Percentiles rank a stretch among this genome's conserved stretches.
phyloP scores from a whole-genome alignment of 2,888 invertebrate genomes.

The Polietes domitor region DNA sequence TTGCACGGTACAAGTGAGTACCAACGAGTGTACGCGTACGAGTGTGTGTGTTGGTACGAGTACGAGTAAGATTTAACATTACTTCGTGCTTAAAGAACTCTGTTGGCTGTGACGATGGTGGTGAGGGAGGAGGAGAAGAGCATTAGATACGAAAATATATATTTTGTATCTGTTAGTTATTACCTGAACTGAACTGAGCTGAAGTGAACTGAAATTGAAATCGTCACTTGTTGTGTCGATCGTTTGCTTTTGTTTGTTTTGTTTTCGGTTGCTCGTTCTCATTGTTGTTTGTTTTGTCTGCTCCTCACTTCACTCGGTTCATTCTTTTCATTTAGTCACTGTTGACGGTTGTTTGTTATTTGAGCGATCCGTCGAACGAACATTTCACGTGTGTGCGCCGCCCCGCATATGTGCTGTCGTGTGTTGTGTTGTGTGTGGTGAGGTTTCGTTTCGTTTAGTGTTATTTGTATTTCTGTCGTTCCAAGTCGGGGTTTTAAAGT shows the following conservation, averaged over 20 bases:
- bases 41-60: conserved; percentile 47
- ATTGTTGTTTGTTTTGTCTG: conserved; percentile 13
- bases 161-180: conserved; percentile 67
- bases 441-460: not conserved
- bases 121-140: conserved; percentile 58
- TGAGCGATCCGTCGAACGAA: conserved; percentile 6
- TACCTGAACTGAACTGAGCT: too few species aligned
- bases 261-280: conserved; percentile 29
- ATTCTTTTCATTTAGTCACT: conserved; percentile 34
- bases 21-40: not conserved
- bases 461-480: not conserved
- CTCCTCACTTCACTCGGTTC: conserved; percentile 44
- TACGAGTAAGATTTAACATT: not conserved
- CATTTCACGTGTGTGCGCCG: conserved; percentile 24
- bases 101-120: conserved; percentile 39
- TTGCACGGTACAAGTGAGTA: not conserved
- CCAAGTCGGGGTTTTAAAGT: conserved; percentile 34
- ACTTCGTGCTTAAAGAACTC: conserved; percentile 55
- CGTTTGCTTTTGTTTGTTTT: conserved; percentile 45
- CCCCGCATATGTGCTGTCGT: not conserved
- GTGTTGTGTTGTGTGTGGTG: not conserved
- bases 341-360: not conserved
- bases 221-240: conserved; percentile 67
- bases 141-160: conserved; percentile 62
- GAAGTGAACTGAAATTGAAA: too few species aligned